Conservation (phyloP, 2,888 invertebrate species). For the Clusia tigrina region DNA sequence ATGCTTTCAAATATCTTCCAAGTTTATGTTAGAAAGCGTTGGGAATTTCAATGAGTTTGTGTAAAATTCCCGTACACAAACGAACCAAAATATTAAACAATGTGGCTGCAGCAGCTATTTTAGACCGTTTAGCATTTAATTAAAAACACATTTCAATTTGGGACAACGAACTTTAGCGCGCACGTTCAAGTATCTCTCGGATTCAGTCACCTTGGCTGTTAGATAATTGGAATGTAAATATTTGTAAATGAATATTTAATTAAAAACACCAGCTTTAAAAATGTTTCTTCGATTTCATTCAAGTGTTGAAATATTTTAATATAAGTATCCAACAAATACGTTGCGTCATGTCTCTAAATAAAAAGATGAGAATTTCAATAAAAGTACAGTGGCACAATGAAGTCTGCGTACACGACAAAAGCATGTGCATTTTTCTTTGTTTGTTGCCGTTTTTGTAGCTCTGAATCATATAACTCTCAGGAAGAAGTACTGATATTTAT, state of each 20-base stretch:
- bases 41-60: conserved; percentile 26
- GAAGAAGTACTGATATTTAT: too few species aligned
- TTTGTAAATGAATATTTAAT: conserved; percentile 9
- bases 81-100: too few species aligned
- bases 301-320: conserved; percentile 3
- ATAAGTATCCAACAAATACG: not conserved
- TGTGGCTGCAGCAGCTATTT: not conserved
- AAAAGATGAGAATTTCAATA: too few species aligned
- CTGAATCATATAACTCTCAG: too few species aligned
- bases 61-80: conserved; percentile 14
- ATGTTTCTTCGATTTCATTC: conserved; percentile 13
- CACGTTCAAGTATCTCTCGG: too few species aligned
- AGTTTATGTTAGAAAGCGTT: not conserved
- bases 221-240: too few species aligned
- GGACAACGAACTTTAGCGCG: conserved; percentile 1
- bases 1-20: not conserved
- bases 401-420: too few species aligned
- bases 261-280: conserved; percentile 23
- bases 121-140: not conserved
- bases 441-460: too few species aligned
- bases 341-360: conserved; percentile 30
- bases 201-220: too few species aligned
- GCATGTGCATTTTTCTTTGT: too few species aligned
- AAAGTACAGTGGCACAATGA: too few species aligned
- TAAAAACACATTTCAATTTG: not conserved